These are phyloP conservation scores for Oegoconia quadripuncta DNA, from an alignment of 2,888 invertebrate genomes.

Conservation along the genomic window DNA sequence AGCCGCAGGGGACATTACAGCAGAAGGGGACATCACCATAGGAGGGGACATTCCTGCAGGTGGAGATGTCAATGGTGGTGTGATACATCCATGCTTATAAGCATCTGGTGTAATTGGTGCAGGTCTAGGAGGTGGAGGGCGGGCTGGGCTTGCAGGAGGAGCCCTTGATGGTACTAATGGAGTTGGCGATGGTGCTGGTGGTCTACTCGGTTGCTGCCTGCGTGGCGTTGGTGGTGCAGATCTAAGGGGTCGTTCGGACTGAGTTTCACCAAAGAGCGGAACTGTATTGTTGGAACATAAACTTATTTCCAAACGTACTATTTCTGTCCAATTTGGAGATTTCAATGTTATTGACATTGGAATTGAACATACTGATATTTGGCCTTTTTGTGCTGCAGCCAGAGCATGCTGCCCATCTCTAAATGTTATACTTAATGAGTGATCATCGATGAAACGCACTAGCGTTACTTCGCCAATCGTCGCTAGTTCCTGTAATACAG, in stretches of 20 bases:
- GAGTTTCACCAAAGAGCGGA: slow-evolving; percentile 81
- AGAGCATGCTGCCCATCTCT: slow-evolving; percentile 93
- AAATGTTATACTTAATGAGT: slow-evolving; percentile 94
- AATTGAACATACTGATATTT: slow-evolving; percentile 82
- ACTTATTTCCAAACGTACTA: slow-evolving; percentile 89
- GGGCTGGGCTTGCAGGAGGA: slow-evolving; percentile 68
- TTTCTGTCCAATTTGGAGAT: slow-evolving; percentile 91
- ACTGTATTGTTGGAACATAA: slow-evolving; percentile 92
- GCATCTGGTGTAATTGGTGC: slow-evolving; percentile 25
- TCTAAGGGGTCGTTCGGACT: slow-evolving; percentile 54
- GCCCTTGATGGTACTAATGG: slow-evolving; percentile 63
- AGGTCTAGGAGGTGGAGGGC: slow-evolving; percentile 65
- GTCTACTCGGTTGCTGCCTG: slow-evolving; percentile 79
- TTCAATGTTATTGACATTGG: slow-evolving; percentile 86
- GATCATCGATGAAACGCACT: slow-evolving; percentile 91
- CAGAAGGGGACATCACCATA: slow-evolving; percentile 63
- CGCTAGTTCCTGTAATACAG: slow-evolving; percentile 88
- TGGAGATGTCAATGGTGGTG: background rate
- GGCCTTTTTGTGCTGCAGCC: slow-evolving; percentile 80
- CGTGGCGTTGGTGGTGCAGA: slow-evolving; percentile 71
- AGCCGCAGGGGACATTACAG: slow-evolving; percentile 30
- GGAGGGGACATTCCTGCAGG: slow-evolving; percentile 22
- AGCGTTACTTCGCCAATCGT: slow-evolving; percentile 94
- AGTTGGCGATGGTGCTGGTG: slow-evolving; percentile 80
- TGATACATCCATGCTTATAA: background rate